Conservation (phyloP, 1,140 invertebrate genomes). For the Platyura marginata region DNA sequence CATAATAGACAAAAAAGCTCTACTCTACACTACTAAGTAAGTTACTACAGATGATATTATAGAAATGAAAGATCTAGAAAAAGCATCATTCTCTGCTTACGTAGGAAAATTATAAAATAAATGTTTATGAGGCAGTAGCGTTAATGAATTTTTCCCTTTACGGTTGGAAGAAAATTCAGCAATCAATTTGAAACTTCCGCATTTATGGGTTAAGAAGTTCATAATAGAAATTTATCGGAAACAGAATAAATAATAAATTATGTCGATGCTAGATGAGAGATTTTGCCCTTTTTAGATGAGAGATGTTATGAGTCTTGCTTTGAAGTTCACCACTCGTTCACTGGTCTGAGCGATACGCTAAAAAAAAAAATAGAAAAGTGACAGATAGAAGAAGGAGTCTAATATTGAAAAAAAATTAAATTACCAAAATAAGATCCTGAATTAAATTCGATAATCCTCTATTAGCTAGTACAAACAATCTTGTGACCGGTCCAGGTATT, state of each 20-base stretch:
- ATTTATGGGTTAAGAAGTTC: not conserved
- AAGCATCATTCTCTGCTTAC: too few species aligned
- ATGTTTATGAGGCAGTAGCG: not conserved
- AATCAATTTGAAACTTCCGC: not conserved
- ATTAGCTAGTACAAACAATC: slow-evolving; percentile 67
- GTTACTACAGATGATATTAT: too few species aligned
- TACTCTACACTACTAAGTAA: too few species aligned
- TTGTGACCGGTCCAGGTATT: slow-evolving; percentile 65
- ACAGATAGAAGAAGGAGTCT: not conserved
- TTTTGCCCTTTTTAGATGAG: slow-evolving; percentile 62
- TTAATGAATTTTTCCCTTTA: not conserved
- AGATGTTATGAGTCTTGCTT: slow-evolving; percentile 69
- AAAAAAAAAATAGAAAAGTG: slow-evolving; percentile 18
- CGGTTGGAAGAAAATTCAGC: too few species aligned
- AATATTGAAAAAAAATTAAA: slow-evolving; percentile 1
- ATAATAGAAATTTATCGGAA: not conserved
- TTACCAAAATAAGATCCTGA: slow-evolving; percentile 66
- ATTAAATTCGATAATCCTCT: slow-evolving; percentile 64
- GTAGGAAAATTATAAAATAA: not conserved
- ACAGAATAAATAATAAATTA: not conserved
- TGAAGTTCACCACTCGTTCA: slow-evolving; percentile 78
- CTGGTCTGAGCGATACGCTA: slow-evolving; percentile 68
- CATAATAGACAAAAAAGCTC: too few species aligned
- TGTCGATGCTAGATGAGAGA: not conserved
- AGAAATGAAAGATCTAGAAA: not conserved